Percentiles rank a stretch among this genome's conserved stretches.
Evolutionary conservation across 2,113 vertebrate species (phyloP).

Genomic region (Actenoides hombroni): DNA sequence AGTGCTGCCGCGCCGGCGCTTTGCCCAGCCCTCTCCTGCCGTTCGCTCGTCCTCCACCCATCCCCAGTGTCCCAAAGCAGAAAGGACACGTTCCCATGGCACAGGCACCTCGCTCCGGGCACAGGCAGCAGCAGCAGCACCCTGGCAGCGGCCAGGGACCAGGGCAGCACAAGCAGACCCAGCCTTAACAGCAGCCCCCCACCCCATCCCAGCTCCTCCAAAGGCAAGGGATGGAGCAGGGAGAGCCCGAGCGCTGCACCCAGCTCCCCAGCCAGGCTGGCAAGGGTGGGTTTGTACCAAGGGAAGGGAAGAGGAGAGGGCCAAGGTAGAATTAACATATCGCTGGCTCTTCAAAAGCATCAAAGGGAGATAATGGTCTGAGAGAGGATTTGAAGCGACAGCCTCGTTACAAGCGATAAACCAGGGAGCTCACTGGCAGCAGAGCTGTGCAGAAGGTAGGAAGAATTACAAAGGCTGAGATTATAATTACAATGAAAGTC

Average conservation of each 20-base stretch:
- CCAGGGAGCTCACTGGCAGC: constrained; percentile 3
- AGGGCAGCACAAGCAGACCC: not conserved
- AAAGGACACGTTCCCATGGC: rapidly evolving
- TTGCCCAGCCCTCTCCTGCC: not conserved
- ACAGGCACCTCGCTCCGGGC: rapidly evolving
- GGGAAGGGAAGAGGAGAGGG: constrained; percentile 23
- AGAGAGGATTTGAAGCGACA: constrained; percentile 58
- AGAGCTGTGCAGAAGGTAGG: not conserved
- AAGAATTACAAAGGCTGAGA: constrained; percentile 13
- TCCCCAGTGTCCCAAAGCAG: not conserved
- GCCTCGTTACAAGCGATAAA: not conserved
- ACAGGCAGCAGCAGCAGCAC: not conserved
- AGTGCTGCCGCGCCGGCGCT: not conserved
- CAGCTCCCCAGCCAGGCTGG: not conserved
- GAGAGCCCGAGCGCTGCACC: not conserved
- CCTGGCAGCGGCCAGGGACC: not conserved
- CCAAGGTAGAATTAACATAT: constrained; percentile 60
- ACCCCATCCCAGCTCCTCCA: not conserved
- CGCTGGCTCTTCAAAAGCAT: constrained; percentile 61
- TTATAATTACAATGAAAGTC: constrained; percentile 23
- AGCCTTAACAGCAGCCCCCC: too few relatives aligned
- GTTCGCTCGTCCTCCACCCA: rapidly evolving
- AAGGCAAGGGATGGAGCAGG: rapidly evolving
- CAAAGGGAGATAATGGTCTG: constrained; percentile 53
- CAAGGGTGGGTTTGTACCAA: not conserved